phyloP scores from a whole-genome alignment of 2,113 vertebrate species.

The Uropsilus gracilis region DNA sequence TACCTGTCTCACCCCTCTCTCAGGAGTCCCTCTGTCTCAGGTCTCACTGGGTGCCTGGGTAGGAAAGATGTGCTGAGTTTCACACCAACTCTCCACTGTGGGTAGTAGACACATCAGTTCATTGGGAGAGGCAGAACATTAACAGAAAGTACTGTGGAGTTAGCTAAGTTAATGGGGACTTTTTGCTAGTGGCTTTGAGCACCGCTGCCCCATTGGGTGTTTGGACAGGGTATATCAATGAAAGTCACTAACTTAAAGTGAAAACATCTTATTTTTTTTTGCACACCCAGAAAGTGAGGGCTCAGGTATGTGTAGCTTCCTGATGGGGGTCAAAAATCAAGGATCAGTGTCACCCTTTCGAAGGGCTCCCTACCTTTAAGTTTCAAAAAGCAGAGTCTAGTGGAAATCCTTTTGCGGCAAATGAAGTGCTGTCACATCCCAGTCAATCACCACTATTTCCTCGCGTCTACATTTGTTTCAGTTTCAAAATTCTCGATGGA shows the following conservation, averaged over 20 bases:
- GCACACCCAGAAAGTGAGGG: not conserved
- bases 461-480: not conserved
- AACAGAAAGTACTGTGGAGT: not conserved
- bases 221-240: not conserved
- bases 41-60: not conserved
- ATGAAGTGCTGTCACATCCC: not conserved
- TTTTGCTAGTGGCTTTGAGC: not conserved
- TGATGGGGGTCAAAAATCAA: not conserved
- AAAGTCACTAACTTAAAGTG: not conserved
- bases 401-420: not conserved
- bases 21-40: too few relatives aligned
- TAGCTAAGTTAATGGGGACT: not conserved
- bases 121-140: not conserved
- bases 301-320: not conserved
- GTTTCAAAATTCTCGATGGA: not conserved
- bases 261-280: not conserved
- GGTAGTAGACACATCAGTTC: not conserved
- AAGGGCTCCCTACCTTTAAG: not conserved
- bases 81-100: not conserved
- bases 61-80: not conserved
- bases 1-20: too few relatives aligned
- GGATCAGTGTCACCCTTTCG: not conserved
- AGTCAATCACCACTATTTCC: not conserved
- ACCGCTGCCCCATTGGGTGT: fast-evolving
- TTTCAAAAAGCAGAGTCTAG: not conserved